Percentiles rank a stretch among this genome's conserved stretches.
These are phyloP conservation scores for Xyrichtys novacula DNA, from an alignment of 2,797 vertebrate species.

Conservation along the genomic window DNA sequence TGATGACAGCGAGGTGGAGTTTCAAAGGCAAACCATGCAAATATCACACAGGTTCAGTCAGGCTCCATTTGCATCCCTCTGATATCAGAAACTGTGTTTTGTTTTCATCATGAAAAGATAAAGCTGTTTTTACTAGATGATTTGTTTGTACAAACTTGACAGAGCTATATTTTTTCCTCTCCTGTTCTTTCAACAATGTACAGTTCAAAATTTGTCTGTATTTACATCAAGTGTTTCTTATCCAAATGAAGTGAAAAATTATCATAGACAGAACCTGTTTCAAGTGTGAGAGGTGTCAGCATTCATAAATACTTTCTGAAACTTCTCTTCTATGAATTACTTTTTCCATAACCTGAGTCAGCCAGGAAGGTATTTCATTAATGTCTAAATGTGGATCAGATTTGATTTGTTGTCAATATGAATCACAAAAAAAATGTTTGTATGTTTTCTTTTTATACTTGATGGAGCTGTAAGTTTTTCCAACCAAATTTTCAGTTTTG, in stretches of 20 bases:
- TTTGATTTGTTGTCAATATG: too few relatives aligned
- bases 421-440: too few relatives aligned
- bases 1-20: conserved; percentile 53
- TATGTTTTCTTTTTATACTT: too few relatives aligned
- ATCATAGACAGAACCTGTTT: neutral
- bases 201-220: conserved; percentile 47
- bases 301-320: too few relatives aligned
- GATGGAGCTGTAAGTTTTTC: too few relatives aligned
- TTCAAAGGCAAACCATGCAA: conserved; percentile 61
- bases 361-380: too few relatives aligned
- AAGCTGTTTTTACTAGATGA: conserved; percentile 55
- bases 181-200: neutral
- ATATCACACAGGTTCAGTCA: conserved; percentile 53
- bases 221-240: conserved; percentile 60
- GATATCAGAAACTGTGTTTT: conserved; percentile 72
- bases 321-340: too few relatives aligned
- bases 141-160: conserved; percentile 45
- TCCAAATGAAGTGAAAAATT: conserved; percentile 27
- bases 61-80: conserved; percentile 73
- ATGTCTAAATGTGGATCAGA: too few relatives aligned
- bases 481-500: too few relatives aligned
- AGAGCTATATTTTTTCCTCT: neutral
- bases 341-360: too few relatives aligned
- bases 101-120: conserved; percentile 59
- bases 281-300: neutral